These are phyloP conservation scores for Rhadina sibilatrix DNA, from an alignment of 2,113 vertebrate species.

Conservation along the genomic window DNA sequence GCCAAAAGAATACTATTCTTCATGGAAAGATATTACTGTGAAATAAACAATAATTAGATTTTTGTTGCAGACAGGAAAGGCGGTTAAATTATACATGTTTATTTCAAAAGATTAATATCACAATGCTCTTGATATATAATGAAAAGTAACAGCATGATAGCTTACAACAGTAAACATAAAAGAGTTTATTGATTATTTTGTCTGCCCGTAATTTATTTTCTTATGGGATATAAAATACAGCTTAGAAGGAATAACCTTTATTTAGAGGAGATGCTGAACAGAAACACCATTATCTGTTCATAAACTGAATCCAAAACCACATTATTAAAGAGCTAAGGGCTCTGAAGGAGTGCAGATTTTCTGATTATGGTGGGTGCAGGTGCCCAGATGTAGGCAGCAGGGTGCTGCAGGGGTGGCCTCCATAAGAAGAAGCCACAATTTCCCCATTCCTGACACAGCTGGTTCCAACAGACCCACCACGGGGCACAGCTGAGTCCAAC, in stretches of 20 bases:
- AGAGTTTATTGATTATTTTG: conserved; percentile 5
- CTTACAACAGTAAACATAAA: conserved; percentile 1
- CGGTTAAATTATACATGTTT: neutral
- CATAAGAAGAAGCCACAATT: neutral
- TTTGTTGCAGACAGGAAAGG: conserved; percentile 1
- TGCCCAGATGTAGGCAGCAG: accelerated
- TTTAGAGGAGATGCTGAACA: neutral
- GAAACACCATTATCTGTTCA: neutral
- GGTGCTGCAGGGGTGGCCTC: neutral
- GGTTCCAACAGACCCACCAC: neutral
- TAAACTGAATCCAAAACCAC: neutral
- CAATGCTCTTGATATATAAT: neutral
- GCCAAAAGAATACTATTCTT: neutral
- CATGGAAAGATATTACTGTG: neutral
- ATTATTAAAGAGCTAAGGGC: neutral
- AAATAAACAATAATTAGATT: conserved; percentile 24
- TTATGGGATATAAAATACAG: neutral
- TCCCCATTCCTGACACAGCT: accelerated
- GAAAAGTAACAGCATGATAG: neutral
- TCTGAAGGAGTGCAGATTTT: neutral
- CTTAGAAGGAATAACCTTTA: neutral
- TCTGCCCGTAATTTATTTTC: neutral
- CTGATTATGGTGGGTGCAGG: neutral
- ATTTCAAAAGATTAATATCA: conserved; percentile 20
- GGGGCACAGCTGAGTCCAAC: neutral